Percentiles rank a stretch among this genome's conserved stretches.
These are phyloP conservation scores for Hypanus sabinus DNA, from an alignment of 2,113 vertebrate genomes.

Conservation along the genomic window DNA sequence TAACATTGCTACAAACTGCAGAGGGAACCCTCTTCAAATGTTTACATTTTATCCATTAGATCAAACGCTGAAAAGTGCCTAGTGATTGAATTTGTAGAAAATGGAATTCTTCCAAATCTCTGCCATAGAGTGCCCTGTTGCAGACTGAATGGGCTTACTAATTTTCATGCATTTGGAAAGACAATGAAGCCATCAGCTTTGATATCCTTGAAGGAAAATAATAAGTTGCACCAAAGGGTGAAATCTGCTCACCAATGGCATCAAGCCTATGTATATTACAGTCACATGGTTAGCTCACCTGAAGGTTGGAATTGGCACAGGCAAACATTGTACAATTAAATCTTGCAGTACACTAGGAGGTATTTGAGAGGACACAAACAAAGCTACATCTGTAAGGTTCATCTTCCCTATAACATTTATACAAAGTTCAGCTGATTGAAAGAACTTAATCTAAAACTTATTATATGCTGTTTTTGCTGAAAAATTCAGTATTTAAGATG, in stretches of 20 bases:
- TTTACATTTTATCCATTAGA: slow-evolving; percentile 6
- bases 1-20: neutral
- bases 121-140: neutral
- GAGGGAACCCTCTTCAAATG: neutral
- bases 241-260: neutral
- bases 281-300: neutral
- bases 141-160: neutral
- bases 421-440: neutral
- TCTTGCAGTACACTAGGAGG: neutral
- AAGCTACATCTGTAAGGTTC: neutral
- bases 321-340: neutral
- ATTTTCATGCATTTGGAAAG: neutral
- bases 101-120: neutral
- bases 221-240: neutral
- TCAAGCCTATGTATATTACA: neutral
- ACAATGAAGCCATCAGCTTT: neutral
- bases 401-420: neutral
- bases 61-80: neutral
- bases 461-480: neutral
- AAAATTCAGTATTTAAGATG: neutral
- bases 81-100: neutral
- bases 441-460: neutral
- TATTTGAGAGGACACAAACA: neutral
- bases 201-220: neutral
- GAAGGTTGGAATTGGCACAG: neutral